phyloP scores from a whole-genome alignment of 2,113 vertebrate species.

The Leuciscus idus region DNA sequence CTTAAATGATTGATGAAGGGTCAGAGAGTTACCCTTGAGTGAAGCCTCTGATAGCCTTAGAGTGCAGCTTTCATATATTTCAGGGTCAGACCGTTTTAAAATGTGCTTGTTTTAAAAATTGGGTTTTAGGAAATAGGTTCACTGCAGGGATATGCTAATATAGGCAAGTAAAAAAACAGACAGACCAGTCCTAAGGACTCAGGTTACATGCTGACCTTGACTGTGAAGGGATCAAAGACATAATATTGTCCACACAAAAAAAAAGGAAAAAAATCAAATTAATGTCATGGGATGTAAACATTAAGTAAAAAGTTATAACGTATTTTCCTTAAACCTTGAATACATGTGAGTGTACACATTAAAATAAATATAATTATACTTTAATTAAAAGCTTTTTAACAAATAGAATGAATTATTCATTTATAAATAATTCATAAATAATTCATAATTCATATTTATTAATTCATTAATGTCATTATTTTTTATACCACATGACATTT shows the following conservation, averaged over 20 bases:
- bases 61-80: neutral
- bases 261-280: neutral
- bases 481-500: neutral
- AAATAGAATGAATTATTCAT: neutral
- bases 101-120: neutral
- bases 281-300: neutral
- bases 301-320: neutral
- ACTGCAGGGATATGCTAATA: neutral
- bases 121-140: neutral
- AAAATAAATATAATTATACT: neutral
- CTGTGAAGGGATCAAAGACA: neutral
- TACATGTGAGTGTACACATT: neutral
- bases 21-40: slow-evolving; percentile 9
- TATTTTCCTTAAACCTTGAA: neutral
- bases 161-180: neutral
- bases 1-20: slow-evolving; percentile 36
- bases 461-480: neutral
- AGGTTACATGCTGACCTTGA: neutral
- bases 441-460: no score
- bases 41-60: neutral
- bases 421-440: no score
- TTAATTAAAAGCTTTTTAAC: neutral
- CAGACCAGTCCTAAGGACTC: neutral
- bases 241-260: neutral
- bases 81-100: neutral